Percentiles rank a stretch among this genome's conserved stretches.
These are phyloP conservation scores for Chlorodrepanis virens DNA, from an alignment of 2,113 vertebrate species.

Conservation along the genomic window DNA sequence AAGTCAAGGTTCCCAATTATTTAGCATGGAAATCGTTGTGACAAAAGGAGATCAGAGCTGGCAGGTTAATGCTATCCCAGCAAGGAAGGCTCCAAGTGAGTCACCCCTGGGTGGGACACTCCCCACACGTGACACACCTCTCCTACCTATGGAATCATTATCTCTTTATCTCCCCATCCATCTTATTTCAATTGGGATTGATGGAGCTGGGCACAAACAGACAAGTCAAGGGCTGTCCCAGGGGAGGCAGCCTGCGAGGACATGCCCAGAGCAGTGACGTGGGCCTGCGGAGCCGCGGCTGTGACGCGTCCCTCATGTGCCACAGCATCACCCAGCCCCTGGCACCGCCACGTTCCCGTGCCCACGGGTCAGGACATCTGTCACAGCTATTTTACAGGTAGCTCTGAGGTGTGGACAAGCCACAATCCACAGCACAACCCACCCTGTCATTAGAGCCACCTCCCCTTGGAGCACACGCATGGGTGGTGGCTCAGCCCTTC, in stretches of 20 bases:
- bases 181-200: constrained; percentile 46
- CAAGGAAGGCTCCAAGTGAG: background rate
- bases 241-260: background rate
- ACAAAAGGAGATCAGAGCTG: background rate
- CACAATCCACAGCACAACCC: constrained; percentile 36
- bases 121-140: background rate
- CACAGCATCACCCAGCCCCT: background rate
- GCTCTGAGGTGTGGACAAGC: background rate
- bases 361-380: background rate
- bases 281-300: background rate
- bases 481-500: background rate
- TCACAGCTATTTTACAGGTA: background rate
- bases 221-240: constrained; percentile 24
- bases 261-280: background rate
- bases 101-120: constrained; percentile 4
- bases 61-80: background rate
- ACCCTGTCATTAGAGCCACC: constrained; percentile 46
- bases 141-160: constrained; percentile 28
- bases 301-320: background rate
- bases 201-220: constrained; percentile 41
- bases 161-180: constrained; percentile 28
- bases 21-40: background rate
- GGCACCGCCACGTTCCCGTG: background rate
- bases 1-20: background rate
- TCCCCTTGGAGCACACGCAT: background rate